Percentiles rank a stretch among this genome's conserved stretches.
phyloP scores from a whole-genome alignment of 2,888 invertebrate species.

The Anthrax anthrax region DNA sequence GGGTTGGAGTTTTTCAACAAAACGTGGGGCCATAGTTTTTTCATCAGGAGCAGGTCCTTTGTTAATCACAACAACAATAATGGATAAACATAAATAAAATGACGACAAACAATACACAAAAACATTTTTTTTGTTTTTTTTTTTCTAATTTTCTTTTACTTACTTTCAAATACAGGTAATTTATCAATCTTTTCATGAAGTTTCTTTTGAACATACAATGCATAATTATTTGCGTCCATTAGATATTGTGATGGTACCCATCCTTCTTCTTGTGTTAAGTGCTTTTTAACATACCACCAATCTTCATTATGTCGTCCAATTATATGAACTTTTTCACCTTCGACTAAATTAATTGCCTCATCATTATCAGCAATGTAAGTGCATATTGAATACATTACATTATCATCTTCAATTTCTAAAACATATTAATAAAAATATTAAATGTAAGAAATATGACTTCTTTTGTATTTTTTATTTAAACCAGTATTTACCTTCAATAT shows the following conservation, averaged over 20 bases:
- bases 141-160: slow-evolving; percentile 29
- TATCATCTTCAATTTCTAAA: slow-evolving; percentile 43
- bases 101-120: slow-evolving; percentile 1
- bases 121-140: too few relatives aligned
- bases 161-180: slow-evolving; percentile 83
- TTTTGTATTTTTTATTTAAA: slow-evolving; percentile 8
- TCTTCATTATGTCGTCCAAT: slow-evolving; percentile 71
- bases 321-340: slow-evolving; percentile 78
- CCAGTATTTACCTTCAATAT: slow-evolving; percentile 36
- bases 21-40: slow-evolving; percentile 67
- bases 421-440: too few relatives aligned
- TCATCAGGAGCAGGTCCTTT: slow-evolving; percentile 66
- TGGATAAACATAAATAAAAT: slow-evolving; percentile 12
- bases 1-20: slow-evolving; percentile 71
- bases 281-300: slow-evolving; percentile 88
- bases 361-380: slow-evolving; percentile 76
- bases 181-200: slow-evolving; percentile 83
- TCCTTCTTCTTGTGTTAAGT: slow-evolving; percentile 78
- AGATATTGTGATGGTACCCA: slow-evolving; percentile 87
- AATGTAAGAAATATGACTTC: slow-evolving; percentile 2
- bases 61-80: slow-evolving; percentile 17
- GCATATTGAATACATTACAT: slow-evolving; percentile 68
- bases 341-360: slow-evolving; percentile 76
- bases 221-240: slow-evolving; percentile 68
- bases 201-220: slow-evolving; percentile 71